Evolutionary conservation across 1,140 invertebrate genomes (phyloP).

Genomic region (Ips nitidus): DNA sequence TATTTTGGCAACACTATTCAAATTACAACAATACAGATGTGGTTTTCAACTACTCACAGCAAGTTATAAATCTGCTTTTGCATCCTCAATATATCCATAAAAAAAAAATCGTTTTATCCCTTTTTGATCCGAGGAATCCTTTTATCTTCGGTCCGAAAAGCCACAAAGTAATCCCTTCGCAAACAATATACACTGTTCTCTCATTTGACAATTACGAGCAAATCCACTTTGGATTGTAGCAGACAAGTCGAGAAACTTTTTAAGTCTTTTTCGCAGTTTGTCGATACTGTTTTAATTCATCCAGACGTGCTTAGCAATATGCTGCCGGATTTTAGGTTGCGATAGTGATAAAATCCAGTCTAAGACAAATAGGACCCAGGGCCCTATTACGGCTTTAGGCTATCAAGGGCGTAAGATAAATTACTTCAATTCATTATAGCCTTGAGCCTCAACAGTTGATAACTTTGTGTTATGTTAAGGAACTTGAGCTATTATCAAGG

Average conservation of each 20-base stretch:
- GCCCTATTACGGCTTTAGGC: conserved; percentile 4
- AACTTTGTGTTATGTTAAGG: conserved; percentile 9
- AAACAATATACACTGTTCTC: conserved; percentile 16
- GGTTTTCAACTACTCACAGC: too few species aligned
- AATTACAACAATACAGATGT: too few species aligned
- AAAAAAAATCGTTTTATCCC: neutral
- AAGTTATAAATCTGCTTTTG: too few species aligned
- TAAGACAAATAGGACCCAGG: conserved; percentile 2
- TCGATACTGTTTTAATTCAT: neutral
- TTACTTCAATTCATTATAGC: conserved; percentile 8
- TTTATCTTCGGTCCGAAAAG: conserved; percentile 15
- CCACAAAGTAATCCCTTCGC: conserved; percentile 11
- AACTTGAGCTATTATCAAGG: conserved; percentile 13
- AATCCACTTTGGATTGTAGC: conserved; percentile 10
- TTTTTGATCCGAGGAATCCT: neutral
- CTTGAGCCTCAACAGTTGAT: conserved; percentile 9
- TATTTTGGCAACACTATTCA: too few species aligned
- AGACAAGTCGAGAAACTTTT: conserved; percentile 12
- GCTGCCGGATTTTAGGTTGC: neutral
- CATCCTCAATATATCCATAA: too few species aligned
- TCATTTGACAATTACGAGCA: conserved; percentile 23
- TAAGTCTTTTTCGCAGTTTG: conserved; percentile 5
- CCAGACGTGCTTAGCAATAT: neutral
- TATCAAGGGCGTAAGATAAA: conserved; percentile 8
- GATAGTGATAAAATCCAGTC: neutral